Evolutionary conservation across 2,797 vertebrate species (phyloP).

Genomic region (Smutsia gigantea): DNA sequence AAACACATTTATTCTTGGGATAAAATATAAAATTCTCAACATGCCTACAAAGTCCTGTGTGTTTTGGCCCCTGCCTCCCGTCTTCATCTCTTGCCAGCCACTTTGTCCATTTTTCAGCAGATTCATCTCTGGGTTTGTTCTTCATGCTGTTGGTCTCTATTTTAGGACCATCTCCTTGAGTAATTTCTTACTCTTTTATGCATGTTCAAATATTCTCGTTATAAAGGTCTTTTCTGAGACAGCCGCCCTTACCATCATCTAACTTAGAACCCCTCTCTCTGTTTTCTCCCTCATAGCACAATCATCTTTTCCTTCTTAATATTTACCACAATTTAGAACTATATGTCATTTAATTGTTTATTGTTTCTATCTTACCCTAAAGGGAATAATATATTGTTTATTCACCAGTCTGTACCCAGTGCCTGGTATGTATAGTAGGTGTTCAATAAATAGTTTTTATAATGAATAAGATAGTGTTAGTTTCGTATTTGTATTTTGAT

Average conservation of each 20-base stretch:
- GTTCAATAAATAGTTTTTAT: neutral
- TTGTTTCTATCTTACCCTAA: neutral
- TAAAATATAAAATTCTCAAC: neutral
- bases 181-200: neutral
- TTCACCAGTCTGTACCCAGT: neutral
- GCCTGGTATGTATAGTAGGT: neutral
- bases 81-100: neutral
- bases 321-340: neutral
- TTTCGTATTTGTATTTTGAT: neutral
- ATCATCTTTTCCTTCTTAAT: conserved; percentile 18
- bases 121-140: neutral
- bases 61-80: neutral
- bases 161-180: neutral
- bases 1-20: neutral
- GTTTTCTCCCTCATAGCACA: neutral
- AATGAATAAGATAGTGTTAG: neutral
- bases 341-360: neutral
- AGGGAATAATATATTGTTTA: neutral
- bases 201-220: neutral
- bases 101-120: neutral
- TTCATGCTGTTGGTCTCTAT: neutral
- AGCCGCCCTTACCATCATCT: neutral
- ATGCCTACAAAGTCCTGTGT: neutral
- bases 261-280: neutral
- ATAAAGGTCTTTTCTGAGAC: neutral